Evolutionary conservation across 2,888 invertebrate species (phyloP), one percentile per base, ranked within the genome.

Genomic region (Steinernema hermaphroditum): DNA sequence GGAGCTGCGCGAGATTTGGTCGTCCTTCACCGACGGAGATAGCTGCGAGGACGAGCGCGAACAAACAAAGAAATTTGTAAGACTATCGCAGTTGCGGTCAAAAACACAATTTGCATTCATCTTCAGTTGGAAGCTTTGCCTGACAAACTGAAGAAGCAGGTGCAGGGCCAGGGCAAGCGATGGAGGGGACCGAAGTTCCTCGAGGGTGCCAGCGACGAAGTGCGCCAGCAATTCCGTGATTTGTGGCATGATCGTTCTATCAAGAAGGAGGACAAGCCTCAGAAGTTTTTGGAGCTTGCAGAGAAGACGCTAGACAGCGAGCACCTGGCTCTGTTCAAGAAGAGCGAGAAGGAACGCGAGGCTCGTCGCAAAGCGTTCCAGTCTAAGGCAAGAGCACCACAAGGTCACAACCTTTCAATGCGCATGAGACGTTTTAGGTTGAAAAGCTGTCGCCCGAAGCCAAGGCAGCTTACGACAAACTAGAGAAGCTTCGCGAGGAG

Each of bases 41-140:
- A 80, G 79, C 49, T 81, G 81, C 72, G 79, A 80, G 54, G 76
- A 78, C 50, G 76, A 81, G 62, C 78, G 77, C 68, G 80, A 78
- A 72, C 74, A 76, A 49, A 80, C 81, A 34, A 73, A 76, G 34
- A 79, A 81, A 75, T 62, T 81, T 22, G 77, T 77, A 50, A 75
- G 77, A 69, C 34, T 73, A 34, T 6, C 34, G 29, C 24, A 62
- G 46, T 6, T 50, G 46, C n/a, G 46, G 16, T 19, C 12, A 50
- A 46, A 50, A 12, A 12, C 2, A 16, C 16, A 41, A 22, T 41
- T 69, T 37, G 24, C 22, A 2, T 24, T 46, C 24, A 19, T 8
- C 4, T 12, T 69, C 41, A 69, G 69, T 41, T 43, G n/a, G 44
- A 46, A 37, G 19, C 32, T 14, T 41, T 69, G 69, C 27, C 73